Base-by-base conservation (phyloP, 2,888 invertebrate species). In the Dryomyza anilis region DNA sequence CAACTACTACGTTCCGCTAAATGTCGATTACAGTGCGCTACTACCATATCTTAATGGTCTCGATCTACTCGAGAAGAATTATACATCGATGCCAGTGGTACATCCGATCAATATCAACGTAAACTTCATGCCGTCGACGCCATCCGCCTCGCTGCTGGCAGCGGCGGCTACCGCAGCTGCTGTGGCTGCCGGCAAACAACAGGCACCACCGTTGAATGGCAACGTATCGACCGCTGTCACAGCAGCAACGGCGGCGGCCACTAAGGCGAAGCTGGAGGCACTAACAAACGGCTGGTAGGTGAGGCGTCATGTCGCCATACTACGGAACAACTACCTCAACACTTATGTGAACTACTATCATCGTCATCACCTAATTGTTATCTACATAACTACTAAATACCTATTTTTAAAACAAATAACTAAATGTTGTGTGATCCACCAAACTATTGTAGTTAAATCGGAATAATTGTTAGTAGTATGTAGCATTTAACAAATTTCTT, bases 41-140 rank as follows among this genome's bases (percentile, higher is more conserved):
- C 82, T 89, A 76, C 90, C 93, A 1, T 89, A 89, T 77, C 84
- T 92, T 25, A 88, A 89, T 55, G 85, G 87, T 4, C 85, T 84
- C 74, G 86, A 88, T 82, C 82, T 86, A 69, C 79, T 88, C 64
- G 87, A 87, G 73, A 83, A 84, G 70, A 81, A 76, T 68, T 85
- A 85, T 68, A 84, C 84, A 25, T 84, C 85, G 25, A 84, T 85
- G 71, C 86, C 86, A 23, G 85, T 87, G 36, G 86, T 95, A 33
- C 95, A 95, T 84, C 94, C 95, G 3, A 92, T 95, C 72, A 94
- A 93, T 65, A 95, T 95, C 67, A 93, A 92, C 79, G 95, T 95
- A n/a, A 92, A 92, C 84, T 94, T 93, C 59, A 76, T 80, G 74
- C 74, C 78, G 61, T 72, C 74, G 64, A 69, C 75, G 1, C 67